These are phyloP conservation scores for Lepeophtheirus salmonis DNA, from an alignment of 1,140 invertebrate species.

Conservation along the genomic window DNA sequence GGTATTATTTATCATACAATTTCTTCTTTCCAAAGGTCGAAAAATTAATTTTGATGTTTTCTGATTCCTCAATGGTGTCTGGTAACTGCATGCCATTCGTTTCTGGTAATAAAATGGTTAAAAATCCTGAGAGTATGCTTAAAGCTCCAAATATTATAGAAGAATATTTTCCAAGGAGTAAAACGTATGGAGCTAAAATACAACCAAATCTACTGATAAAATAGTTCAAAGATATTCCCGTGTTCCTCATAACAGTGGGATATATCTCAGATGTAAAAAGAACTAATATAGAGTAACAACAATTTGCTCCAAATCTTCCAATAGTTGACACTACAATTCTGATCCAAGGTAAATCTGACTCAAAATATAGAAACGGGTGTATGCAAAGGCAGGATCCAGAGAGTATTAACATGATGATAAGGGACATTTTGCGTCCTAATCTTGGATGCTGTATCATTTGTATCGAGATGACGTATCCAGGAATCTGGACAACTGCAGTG, in stretches of 20 bases:
- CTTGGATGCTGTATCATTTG: constrained; percentile 39
- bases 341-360: constrained; percentile 31
- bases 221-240: no score
- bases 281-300: constrained; percentile 26
- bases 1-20: no score
- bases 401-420: constrained; percentile 46
- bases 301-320: constrained; percentile 43
- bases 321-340: constrained; percentile 47
- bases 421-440: constrained; percentile 46
- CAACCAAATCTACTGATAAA: constrained; percentile 12
- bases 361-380: constrained; percentile 31
- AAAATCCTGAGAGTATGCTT: constrained; percentile 21
- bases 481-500: constrained; percentile 51
- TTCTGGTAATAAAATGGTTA: constrained; percentile 23
- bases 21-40: no score
- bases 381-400: constrained; percentile 37
- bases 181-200: constrained; percentile 10
- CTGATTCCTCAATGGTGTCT: constrained; percentile 24
- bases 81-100: constrained; percentile 23
- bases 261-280: constrained; percentile 29
- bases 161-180: constrained; percentile 8
- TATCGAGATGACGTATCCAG: constrained; percentile 47
- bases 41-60: no score
- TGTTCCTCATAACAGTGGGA: constrained; percentile 30
- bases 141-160: constrained; percentile 20